Percentiles rank a stretch among this genome's conserved stretches.
These are phyloP conservation scores for Balaenoptera acutorostrata DNA, from an alignment of 2,113 vertebrate genomes.

Conservation along the genomic window DNA sequence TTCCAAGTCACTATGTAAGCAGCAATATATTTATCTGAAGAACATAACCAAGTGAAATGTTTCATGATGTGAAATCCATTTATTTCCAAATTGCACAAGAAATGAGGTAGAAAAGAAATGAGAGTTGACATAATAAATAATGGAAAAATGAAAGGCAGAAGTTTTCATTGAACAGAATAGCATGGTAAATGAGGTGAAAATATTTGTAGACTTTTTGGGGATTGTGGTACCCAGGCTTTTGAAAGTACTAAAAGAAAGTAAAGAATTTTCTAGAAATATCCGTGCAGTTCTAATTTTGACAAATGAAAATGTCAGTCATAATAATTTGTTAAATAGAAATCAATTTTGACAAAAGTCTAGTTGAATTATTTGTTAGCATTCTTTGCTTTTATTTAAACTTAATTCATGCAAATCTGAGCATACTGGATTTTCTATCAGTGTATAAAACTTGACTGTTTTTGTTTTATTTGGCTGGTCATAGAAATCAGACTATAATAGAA, in stretches of 20 bases:
- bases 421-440: background rate
- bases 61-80: conserved; percentile 26
- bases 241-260: background rate
- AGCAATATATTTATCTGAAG: background rate
- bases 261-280: background rate
- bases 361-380: background rate
- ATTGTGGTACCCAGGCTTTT: background rate
- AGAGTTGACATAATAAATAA: conserved; percentile 2
- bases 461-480: background rate
- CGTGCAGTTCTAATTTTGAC: background rate
- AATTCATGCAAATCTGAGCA: background rate
- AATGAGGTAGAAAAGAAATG: conserved; percentile 25
- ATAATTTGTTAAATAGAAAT: background rate
- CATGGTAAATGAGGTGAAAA: background rate
- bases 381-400: background rate
- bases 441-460: background rate
- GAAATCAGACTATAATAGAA: background rate
- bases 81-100: background rate
- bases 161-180: background rate
- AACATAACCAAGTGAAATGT: background rate
- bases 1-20: background rate
- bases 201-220: background rate
- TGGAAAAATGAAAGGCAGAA: background rate
- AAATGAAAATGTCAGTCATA: background rate
- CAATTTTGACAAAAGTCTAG: background rate